Base-by-base conservation (phyloP, 2,888 invertebrate species). In the Stramonita haemastoma region DNA sequence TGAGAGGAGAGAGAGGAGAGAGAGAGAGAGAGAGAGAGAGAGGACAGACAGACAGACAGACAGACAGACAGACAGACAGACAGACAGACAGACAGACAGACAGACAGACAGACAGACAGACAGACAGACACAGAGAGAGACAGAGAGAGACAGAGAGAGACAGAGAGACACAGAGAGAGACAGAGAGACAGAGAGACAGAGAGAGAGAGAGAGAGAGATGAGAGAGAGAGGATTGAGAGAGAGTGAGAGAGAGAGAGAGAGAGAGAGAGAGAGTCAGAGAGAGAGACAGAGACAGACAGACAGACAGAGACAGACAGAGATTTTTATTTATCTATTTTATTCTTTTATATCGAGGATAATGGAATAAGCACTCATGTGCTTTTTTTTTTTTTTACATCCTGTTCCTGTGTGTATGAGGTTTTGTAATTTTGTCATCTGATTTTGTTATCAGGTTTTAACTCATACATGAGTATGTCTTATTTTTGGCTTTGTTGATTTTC, bases 1-100 rank as follows among this genome's bases (percentile, higher is more conserved):
- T 11, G 15, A n/a, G 79, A 77, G 13, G 77, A 57, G 89, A 34
- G n/a, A 89, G 77, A 77, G 86, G 34, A 89, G 85, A 46, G 36
- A 86, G 79, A 15, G 86, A 89, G 86, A 89, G 86, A 81, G 86
- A 73, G 57, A 89, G 86, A 81, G n/a, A 66, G 66, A 17, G 17
- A 66, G 19, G 19, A 66, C 19, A 66, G 19, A 66, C 66, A 66
- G 66, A 66, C 66, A 66, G 66, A 66, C 66, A 66, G 81, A 81
- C 81, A 81, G 26, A 81, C 2, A 81, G 26, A 34, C 29, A 81
- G 34, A 81, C 81, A 34, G 17, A 81, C 4, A 81, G 11, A 81
- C 5, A 66, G 6, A 66, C 6, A 81, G 26, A 81, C 29, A 29
- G 17, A 81, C 81, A 81, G 17, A n/a, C n/a, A 81, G 26, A 81